A percentile compares a stretch with the other conserved stretches of the same genome.
These are phyloP conservation scores for Siniperca chuatsi DNA, from an alignment of 2,113 vertebrate species.

Conservation along the genomic window DNA sequence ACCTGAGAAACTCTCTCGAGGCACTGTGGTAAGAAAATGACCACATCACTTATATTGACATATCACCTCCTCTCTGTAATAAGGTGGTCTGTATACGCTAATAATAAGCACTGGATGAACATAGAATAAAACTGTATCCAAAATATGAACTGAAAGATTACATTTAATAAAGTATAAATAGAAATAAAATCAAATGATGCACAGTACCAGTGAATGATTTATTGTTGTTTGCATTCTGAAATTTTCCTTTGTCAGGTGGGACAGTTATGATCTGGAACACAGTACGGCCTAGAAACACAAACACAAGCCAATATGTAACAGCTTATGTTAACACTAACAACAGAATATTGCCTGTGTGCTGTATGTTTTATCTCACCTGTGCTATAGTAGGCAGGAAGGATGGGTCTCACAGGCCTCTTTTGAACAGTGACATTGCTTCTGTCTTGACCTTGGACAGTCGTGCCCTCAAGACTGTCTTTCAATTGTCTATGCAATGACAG, in stretches of 20 bases:
- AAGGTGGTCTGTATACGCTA: background rate
- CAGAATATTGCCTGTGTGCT: background rate
- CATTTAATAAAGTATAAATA: background rate
- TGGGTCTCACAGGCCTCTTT: slow-evolving; percentile 92
- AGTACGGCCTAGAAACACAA: slow-evolving; percentile 62
- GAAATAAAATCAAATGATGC: background rate
- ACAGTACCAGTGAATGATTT: slow-evolving; percentile 63
- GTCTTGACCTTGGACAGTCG: slow-evolving; percentile 79
- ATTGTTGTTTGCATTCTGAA: slow-evolving; percentile 51
- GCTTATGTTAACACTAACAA: background rate
- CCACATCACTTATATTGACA: slow-evolving; percentile 1
- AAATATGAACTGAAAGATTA: background rate
- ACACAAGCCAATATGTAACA: background rate
- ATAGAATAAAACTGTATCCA: background rate
- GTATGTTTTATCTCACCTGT: slow-evolving; percentile 72
- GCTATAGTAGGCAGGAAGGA: slow-evolving; percentile 88
- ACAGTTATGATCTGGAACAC: slow-evolving; percentile 81
- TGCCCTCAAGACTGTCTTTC: slow-evolving; percentile 30
- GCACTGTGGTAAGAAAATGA: slow-evolving; percentile 76
- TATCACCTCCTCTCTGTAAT: slow-evolving; percentile 1
- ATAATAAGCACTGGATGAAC: background rate
- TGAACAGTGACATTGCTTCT: slow-evolving; percentile 82
- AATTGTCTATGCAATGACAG: slow-evolving; percentile 39
- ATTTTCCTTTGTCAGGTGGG: slow-evolving; percentile 71
- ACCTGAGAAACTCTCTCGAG: slow-evolving; percentile 84